Evolutionary conservation across 2,888 invertebrate genomes (phyloP).

Genomic region (Apamea sordens): DNA sequence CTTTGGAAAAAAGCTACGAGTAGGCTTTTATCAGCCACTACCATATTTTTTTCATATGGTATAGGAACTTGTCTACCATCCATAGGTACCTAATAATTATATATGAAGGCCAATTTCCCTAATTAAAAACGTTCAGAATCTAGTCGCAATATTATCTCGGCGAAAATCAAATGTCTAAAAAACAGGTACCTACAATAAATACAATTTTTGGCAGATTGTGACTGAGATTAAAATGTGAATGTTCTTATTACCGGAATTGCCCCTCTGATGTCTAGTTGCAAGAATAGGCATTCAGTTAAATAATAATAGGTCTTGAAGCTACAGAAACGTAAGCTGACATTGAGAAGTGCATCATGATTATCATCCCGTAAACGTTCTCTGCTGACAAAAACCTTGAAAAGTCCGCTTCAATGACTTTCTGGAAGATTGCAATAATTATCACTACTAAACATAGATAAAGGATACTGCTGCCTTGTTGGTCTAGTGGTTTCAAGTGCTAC

Average conservation of each 20-base stretch:
- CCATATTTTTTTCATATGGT: not conserved
- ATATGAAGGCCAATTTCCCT: not conserved
- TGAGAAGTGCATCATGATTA: constrained; percentile 29
- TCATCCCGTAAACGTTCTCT: constrained; percentile 25
- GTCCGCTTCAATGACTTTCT: constrained; percentile 19
- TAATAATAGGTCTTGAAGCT: not conserved
- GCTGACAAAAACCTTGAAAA: constrained; percentile 32
- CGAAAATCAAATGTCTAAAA: too few species aligned
- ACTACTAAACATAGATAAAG: not conserved
- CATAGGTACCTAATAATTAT: not conserved
- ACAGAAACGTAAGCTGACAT: constrained; percentile 28
- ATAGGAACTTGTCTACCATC: not conserved
- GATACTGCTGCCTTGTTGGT: not conserved
- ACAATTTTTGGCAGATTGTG: too few species aligned
- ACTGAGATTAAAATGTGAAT: not conserved
- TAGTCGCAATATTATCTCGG: too few species aligned
- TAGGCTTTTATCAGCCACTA: not conserved
- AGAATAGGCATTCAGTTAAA: not conserved
- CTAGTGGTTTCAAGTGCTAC: not conserved
- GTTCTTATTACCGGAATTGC: not conserved
- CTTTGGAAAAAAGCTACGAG: not conserved
- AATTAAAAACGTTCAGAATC: too few species aligned
- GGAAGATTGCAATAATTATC: not conserved
- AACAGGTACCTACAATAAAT: too few species aligned
- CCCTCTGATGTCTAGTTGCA: not conserved